Evolutionary conservation across 2,797 vertebrate species (phyloP).

Genomic region (Hybognathus amarus): DNA sequence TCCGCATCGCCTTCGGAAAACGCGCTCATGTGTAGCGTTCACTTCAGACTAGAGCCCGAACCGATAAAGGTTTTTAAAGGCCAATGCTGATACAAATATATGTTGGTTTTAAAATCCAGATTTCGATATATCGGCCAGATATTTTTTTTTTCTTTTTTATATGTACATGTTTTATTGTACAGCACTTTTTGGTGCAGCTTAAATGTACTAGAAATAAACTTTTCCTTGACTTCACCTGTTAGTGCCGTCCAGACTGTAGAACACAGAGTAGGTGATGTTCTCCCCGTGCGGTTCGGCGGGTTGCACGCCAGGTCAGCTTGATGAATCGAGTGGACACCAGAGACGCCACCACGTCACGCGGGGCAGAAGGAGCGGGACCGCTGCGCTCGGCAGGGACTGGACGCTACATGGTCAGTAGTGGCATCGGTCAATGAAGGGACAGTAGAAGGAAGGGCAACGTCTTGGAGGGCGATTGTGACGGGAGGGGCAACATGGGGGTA

Average conservation of each 20-base stretch:
- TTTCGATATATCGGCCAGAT: too few relatives aligned
- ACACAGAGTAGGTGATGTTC: slow-evolving; percentile 93
- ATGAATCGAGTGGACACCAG: slow-evolving; percentile 98
- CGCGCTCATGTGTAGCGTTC: too few relatives aligned
- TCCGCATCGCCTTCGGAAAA: too few relatives aligned
- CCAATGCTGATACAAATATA: too few relatives aligned
- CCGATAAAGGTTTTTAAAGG: too few relatives aligned
- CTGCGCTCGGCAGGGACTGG: slow-evolving; percentile 81
- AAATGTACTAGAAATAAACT: too few relatives aligned
- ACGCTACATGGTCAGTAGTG: slow-evolving; percentile 99
- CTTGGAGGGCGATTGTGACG: slow-evolving; percentile 80
- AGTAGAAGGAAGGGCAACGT: slow-evolving; percentile 94
- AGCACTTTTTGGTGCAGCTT: too few relatives aligned
- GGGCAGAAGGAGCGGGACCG: slow-evolving; percentile 89
- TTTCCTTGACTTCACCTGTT: slow-evolving; percentile 76
- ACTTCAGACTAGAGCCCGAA: too few relatives aligned
- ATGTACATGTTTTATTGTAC: too few relatives aligned
- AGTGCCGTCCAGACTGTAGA: slow-evolving; percentile 91
- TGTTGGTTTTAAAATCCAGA: too few relatives aligned
- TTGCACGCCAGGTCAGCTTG: slow-evolving; percentile 93
- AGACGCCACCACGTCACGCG: slow-evolving; percentile 94
- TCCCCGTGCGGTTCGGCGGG: slow-evolving; percentile 93
- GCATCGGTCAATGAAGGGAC: slow-evolving; percentile 99
- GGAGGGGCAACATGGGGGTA: slow-evolving; percentile 64
- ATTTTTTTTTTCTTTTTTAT: too few relatives aligned